Base-by-base conservation (phyloP, 2,113 vertebrate species). In the Bambusicola thoracicus region DNA sequence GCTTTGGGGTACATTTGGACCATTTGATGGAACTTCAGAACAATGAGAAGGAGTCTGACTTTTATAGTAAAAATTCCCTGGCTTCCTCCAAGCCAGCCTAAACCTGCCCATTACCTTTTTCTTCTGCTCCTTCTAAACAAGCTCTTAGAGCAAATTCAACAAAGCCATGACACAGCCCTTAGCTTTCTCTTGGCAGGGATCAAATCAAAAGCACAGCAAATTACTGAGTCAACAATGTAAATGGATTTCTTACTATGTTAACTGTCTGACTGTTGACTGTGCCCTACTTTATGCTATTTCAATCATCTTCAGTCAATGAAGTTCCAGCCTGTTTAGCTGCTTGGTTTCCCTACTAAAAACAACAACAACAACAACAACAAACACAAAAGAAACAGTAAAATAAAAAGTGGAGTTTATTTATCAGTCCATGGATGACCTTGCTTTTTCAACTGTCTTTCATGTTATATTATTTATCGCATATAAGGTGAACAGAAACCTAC, bases 171-270 rank as follows among this genome's bases (percentile, higher is more conserved):
- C 36, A 36, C 74, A 92, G 36, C 27, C 53, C 44, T 81, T 66
- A 75, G 53, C 32, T 68, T 41, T 69, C 34, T 80, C 55, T 90
- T 75, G 76, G 68, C 72, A 81, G 36, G 78, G 40, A 80, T 70
- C 70, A 96, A 70, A 87, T 59, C 84, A 92, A 91, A 8, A 85
- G 51, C 61, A 82, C 32, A 83, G 65, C 68, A 88, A 92, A 85
- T 83, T 83, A 78, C n/a, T 75, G 36, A 92, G 34, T 87, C 79
- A 92, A 88, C 72, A 91, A 78, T 8, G 30, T 46, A 89, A 87
- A 80, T 89, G 40, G 80, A 72, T 90, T 92, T 92, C 73, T 94
- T 34, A 83, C 56, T 84, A 18, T 77, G 85, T 81, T 80, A 85
- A 83, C 61, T 62, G 51, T 30, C 84, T 91, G 43, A 36, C 38